Evolutionary conservation across 2,888 invertebrate species (phyloP).

Genomic region (Peribatodes rhomboidaria): DNA sequence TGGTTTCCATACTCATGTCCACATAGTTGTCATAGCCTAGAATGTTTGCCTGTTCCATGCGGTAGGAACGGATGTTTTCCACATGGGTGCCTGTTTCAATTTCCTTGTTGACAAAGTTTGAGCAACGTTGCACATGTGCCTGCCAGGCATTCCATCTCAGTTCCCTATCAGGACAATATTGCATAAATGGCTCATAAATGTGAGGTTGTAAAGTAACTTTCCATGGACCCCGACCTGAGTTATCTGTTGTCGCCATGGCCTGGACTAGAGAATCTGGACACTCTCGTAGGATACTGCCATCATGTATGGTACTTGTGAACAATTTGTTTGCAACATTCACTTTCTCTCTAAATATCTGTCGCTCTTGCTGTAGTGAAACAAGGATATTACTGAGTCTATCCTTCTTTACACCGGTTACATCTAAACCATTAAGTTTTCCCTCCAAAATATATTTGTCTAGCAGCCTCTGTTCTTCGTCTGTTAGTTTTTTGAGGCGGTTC

Average conservation of each 20-base stretch:
- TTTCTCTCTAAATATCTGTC: constrained; percentile 89
- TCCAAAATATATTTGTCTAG: constrained; percentile 93
- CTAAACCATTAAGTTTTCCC: constrained; percentile 93
- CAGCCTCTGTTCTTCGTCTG: constrained; percentile 89
- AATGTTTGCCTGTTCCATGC: constrained; percentile 90
- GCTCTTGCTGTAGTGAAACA: constrained; percentile 85
- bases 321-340: constrained; percentile 88
- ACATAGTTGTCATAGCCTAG: constrained; percentile 93
- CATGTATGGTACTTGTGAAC: constrained; percentile 89
- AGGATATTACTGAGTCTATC: constrained; percentile 78
- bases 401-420: constrained; percentile 85
- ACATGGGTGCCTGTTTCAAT: constrained; percentile 91
- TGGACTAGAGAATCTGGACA: constrained; percentile 91
- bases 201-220: constrained; percentile 91
- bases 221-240: constrained; percentile 93
- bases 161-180: constrained; percentile 93
- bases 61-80: constrained; percentile 91
- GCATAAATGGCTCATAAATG: constrained; percentile 91
- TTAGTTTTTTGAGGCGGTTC: constrained; percentile 74
- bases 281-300: constrained; percentile 89
- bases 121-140: constrained; percentile 90
- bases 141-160: constrained; percentile 95
- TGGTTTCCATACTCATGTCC: constrained; percentile 97
- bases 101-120: constrained; percentile 87
- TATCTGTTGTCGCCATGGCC: constrained; percentile 88